Conservation (phyloP, 2,113 vertebrate species). For the Tragelaphus scriptus region DNA sequence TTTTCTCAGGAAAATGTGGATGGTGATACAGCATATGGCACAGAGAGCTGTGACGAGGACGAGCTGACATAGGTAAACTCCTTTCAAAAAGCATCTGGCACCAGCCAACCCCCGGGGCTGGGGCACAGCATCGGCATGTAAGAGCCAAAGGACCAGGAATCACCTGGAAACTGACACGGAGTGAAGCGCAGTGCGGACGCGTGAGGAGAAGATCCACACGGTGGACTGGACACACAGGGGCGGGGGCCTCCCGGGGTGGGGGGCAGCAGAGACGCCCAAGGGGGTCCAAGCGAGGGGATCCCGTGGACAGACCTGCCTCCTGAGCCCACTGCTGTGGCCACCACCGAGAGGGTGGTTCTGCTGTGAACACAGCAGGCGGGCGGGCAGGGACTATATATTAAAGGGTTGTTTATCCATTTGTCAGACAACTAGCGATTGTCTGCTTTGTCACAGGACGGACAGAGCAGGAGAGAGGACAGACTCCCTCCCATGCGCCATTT, state of each 20-base stretch:
- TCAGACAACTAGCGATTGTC: fast-evolving
- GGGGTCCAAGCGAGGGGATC: background rate
- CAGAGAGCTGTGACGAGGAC: fast-evolving
- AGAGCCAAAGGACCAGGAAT: no score
- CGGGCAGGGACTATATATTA: background rate
- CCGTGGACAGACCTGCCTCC: fast-evolving
- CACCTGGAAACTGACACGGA: fast-evolving
- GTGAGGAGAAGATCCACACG: background rate
- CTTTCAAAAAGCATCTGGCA: background rate
- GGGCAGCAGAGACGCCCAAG: background rate
- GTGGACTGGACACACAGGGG: fast-evolving
- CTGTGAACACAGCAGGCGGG: fast-evolving
- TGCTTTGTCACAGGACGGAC: fast-evolving
- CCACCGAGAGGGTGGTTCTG: fast-evolving
- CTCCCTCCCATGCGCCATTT: fast-evolving
- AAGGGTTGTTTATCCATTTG: background rate
- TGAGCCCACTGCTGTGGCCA: fast-evolving
- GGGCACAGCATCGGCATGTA: background rate
- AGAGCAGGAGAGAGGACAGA: background rate
- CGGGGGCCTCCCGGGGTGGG: fast-evolving
- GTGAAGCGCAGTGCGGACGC: fast-evolving
- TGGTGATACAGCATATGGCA: fast-evolving
- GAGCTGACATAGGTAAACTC: fast-evolving
- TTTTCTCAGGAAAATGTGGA: background rate
- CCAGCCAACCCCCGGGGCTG: background rate